Percentiles rank a stretch among this genome's conserved stretches.
Conservation (phyloP, 1,140 invertebrate species). For the Acromyrmex echinatior region DNA sequence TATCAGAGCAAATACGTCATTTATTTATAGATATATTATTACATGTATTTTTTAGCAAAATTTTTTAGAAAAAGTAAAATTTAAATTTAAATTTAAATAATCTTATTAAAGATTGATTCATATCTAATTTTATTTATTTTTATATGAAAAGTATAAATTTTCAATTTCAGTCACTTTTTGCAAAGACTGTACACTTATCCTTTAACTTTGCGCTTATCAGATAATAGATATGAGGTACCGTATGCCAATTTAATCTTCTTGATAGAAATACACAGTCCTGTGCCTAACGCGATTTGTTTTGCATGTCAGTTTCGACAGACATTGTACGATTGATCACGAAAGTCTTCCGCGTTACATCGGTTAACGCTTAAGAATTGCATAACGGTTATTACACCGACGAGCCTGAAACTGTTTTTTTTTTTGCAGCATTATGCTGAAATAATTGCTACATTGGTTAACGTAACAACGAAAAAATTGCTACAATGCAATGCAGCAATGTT, state of each 20-base stretch:
- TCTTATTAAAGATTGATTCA: too few species aligned
- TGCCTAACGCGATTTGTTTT: not conserved
- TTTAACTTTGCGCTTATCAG: not conserved
- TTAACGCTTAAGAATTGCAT: constrained; percentile 54
- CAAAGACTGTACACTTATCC: not conserved
- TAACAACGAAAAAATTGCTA: constrained; percentile 5
- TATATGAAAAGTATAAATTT: too few species aligned
- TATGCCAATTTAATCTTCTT: not conserved
- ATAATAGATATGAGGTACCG: not conserved
- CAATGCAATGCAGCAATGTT: not conserved
- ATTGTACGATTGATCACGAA: not conserved
- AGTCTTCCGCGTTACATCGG: constrained; percentile 59
- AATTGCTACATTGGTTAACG: constrained; percentile 9
- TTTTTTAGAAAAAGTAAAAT: too few species aligned
- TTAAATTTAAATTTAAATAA: too few species aligned
- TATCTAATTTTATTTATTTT: too few species aligned
- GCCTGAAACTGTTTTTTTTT: not conserved
- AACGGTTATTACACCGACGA: constrained; percentile 51
- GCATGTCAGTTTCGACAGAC: not conserved
- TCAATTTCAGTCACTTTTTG: not conserved
- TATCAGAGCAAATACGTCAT: too few species aligned
- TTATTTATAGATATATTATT: too few species aligned
- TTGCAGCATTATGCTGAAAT: not conserved
- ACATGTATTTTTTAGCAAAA: too few species aligned
- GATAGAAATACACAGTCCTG: not conserved